Conservation (phyloP, 2,797 vertebrate species). For the Tachyglossus aculeatus region DNA sequence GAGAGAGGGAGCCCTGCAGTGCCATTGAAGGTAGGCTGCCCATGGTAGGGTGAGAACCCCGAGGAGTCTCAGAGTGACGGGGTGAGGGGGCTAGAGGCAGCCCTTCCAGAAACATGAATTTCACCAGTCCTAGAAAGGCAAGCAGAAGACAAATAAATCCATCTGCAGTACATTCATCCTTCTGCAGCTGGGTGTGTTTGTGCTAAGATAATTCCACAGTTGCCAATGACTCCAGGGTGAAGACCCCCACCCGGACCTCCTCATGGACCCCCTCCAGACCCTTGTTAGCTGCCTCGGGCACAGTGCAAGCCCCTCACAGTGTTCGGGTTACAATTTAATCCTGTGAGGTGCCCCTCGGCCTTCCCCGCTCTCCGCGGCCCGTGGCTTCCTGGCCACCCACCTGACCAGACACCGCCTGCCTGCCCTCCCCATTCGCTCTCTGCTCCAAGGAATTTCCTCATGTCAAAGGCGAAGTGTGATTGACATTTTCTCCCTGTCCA, state of each 20-base stretch:
- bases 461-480: slow-evolving; percentile 83
- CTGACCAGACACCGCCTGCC: slow-evolving; percentile 77
- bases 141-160: slow-evolving; percentile 69
- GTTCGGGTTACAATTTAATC: slow-evolving; percentile 81
- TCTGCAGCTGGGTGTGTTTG: slow-evolving; percentile 97
- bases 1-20: no score
- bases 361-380: slow-evolving; percentile 76
- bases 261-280: slow-evolving; percentile 82
- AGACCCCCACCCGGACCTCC: no score
- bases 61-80: no score
- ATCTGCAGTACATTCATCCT: slow-evolving; percentile 90
- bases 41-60: no score
- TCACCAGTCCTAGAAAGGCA: slow-evolving; percentile 37
- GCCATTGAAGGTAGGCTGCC: no score
- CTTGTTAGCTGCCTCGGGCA: slow-evolving; percentile 85
- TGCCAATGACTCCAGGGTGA: slow-evolving; percentile 91
- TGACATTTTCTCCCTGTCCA: slow-evolving; percentile 79
- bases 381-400: slow-evolving; percentile 91
- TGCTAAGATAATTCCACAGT: slow-evolving; percentile 97
- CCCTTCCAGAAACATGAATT: slow-evolving; percentile 54
- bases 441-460: slow-evolving; percentile 86
- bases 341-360: slow-evolving; percentile 56
- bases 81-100: no score
- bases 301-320: slow-evolving; percentile 80
- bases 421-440: slow-evolving; percentile 72